Evolutionary conservation across 2,888 invertebrate species (phyloP).

Genomic region (Drosophila stalkeri): DNA sequence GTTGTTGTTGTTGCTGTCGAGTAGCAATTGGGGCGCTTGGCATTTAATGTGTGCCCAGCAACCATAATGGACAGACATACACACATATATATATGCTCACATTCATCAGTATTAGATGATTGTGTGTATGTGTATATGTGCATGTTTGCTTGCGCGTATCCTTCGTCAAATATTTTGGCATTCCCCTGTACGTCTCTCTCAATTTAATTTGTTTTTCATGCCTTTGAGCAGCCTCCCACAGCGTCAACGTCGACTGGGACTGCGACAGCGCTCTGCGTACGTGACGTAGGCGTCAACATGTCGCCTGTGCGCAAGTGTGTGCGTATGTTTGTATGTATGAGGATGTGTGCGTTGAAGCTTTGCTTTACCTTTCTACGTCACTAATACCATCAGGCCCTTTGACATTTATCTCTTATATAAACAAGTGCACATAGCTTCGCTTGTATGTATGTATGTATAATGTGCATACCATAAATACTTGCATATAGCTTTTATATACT

Average conservation of each 20-base stretch:
- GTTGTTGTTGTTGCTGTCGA: slow-evolving; percentile 30
- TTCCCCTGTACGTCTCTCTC: slow-evolving; percentile 38
- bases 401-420: slow-evolving; percentile 59
- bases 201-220: slow-evolving; percentile 51
- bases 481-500: neutral
- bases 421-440: slow-evolving; percentile 7
- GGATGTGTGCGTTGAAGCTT: slow-evolving; percentile 43
- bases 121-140: slow-evolving; percentile 15
- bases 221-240: slow-evolving; percentile 47
- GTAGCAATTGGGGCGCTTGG: slow-evolving; percentile 31
- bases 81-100: neutral
- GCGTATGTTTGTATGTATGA: slow-evolving; percentile 2
- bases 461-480: slow-evolving; percentile 3
- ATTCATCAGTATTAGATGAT: neutral
- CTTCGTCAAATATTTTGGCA: slow-evolving; percentile 60
- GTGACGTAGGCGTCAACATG: slow-evolving; percentile 45
- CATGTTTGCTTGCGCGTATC: slow-evolving; percentile 29
- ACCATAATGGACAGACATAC: slow-evolving; percentile 29
- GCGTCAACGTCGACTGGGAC: slow-evolving; percentile 23
- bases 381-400: slow-evolving; percentile 59
- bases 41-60: slow-evolving; percentile 26
- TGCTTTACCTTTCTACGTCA: slow-evolving; percentile 61
- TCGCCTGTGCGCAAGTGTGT: slow-evolving; percentile 22
- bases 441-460: neutral
- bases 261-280: slow-evolving; percentile 31